These are phyloP conservation scores for Maconellicoccus hirsutus DNA, from an alignment of 1,140 invertebrate species.

Conservation along the genomic window DNA sequence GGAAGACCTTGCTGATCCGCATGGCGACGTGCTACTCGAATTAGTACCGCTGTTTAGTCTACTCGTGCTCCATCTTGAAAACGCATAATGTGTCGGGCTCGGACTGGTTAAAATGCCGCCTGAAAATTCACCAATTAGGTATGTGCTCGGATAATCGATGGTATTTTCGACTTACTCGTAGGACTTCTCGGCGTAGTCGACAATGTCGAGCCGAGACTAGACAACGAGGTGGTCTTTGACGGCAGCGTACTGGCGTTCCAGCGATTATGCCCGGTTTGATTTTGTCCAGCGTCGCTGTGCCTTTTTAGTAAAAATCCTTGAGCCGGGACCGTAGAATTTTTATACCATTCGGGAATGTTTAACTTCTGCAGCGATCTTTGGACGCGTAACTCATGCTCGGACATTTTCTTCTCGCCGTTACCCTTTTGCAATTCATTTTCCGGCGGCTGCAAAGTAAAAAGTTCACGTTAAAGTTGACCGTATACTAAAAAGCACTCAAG, in stretches of 20 bases:
- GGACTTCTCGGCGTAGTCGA: slow-evolving; percentile 35
- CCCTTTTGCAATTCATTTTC: slow-evolving; percentile 84
- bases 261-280: slow-evolving; percentile 34
- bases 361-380: slow-evolving; percentile 83
- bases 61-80: slow-evolving; percentile 74
- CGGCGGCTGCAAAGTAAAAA: slow-evolving; percentile 52
- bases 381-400: slow-evolving; percentile 83
- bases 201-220: slow-evolving; percentile 41
- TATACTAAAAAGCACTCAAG: no score
- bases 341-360: slow-evolving; percentile 91
- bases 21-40: slow-evolving; percentile 44
- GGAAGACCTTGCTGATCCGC: slow-evolving; percentile 48
- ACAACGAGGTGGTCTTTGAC: slow-evolving; percentile 65
- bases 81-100: slow-evolving; percentile 42
- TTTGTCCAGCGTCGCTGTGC: slow-evolving; percentile 47
- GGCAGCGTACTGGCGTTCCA: slow-evolving; percentile 43
- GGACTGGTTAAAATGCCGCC: slow-evolving; percentile 32
- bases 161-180: slow-evolving; percentile 28
- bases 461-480: neutral
- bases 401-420: slow-evolving; percentile 57
- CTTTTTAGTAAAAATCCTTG: slow-evolving; percentile 41
- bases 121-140: no score
- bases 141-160: no score
- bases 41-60: slow-evolving; percentile 58
- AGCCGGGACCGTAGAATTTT: slow-evolving; percentile 59